A percentile compares a stretch with the other conserved stretches of the same genome.
phyloP scores from a whole-genome alignment of 35 echinoderm and acorn worm genomes.

The Strongylocentrotus purpuratus region DNA sequence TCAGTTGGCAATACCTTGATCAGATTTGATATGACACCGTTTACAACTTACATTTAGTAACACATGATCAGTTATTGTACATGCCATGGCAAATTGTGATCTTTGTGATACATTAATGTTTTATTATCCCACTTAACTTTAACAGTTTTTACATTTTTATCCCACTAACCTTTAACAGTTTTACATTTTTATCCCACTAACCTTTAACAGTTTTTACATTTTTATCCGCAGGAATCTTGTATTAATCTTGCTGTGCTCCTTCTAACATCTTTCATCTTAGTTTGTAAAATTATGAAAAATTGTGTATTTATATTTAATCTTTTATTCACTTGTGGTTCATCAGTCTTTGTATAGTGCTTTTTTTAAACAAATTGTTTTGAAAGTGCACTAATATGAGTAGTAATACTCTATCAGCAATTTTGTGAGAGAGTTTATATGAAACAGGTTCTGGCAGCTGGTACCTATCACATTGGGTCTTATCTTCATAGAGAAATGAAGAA shows the following conservation, averaged over 20 bases:
- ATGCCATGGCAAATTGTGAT: background rate
- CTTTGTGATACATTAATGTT: background rate
- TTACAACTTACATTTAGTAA: too few species aligned
- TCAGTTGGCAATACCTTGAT: too few species aligned
- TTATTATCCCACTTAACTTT: background rate
- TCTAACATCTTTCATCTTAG: background rate
- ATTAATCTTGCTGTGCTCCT: background rate
- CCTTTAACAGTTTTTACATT: background rate
- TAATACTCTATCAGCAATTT: background rate
- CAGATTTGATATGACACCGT: too few species aligned
- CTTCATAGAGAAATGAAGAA: too few species aligned
- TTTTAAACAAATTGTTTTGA: too few species aligned
- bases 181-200: background rate
- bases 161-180: too few species aligned
- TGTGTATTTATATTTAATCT: background rate
- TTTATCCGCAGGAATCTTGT: background rate
- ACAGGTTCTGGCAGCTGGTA: background rate
- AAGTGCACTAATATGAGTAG: too few species aligned
- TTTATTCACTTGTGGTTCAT: background rate
- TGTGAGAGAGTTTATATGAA: background rate
- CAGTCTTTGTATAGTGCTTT: too few species aligned
- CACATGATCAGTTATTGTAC: background rate
- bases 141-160: background rate
- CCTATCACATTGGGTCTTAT: background rate
- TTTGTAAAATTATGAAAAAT: background rate